phyloP scores from a whole-genome alignment of 2,888 invertebrate genomes.

The Acronicta psi region DNA sequence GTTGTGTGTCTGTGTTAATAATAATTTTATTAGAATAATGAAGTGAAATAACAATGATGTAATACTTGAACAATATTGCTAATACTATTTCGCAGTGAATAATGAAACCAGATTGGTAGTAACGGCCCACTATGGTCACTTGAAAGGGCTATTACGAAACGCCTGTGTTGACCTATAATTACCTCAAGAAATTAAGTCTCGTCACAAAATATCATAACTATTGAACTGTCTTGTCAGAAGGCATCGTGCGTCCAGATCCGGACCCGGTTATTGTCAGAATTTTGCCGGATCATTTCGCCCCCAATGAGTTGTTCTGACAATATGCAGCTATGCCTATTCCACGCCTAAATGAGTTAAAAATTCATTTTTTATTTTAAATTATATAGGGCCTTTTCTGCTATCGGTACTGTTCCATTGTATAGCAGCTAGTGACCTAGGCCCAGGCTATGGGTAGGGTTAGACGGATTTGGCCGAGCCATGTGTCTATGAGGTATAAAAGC shows the following conservation, averaged over 20 bases:
- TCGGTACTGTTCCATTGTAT: conserved; percentile 68
- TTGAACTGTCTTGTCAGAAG: background rate
- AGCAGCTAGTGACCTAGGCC: conserved; percentile 82
- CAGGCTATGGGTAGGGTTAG: conserved; percentile 80
- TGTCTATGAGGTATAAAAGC: conserved; percentile 84
- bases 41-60: conserved; percentile 61
- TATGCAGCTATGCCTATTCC: background rate
- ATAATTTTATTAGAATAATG: conserved; percentile 21
- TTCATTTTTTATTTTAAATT: background rate
- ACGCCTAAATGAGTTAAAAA: background rate
- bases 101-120: conserved; percentile 42
- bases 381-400: conserved; percentile 61
- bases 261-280: too few species aligned
- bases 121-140: conserved; percentile 34
- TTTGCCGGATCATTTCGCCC: background rate
- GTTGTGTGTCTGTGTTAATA: conserved; percentile 19
- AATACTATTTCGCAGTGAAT: conserved; percentile 48
- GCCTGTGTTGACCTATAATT: conserved; percentile 12
- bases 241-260: too few species aligned
- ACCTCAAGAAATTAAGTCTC: background rate
- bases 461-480: conserved; percentile 81
- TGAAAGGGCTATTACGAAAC: conserved; percentile 45
- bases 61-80: conserved; percentile 62
- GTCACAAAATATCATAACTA: background rate
- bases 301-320: background rate